Conservation (phyloP, 2,797 vertebrate species). For the Leontocebus nigricollis region DNA sequence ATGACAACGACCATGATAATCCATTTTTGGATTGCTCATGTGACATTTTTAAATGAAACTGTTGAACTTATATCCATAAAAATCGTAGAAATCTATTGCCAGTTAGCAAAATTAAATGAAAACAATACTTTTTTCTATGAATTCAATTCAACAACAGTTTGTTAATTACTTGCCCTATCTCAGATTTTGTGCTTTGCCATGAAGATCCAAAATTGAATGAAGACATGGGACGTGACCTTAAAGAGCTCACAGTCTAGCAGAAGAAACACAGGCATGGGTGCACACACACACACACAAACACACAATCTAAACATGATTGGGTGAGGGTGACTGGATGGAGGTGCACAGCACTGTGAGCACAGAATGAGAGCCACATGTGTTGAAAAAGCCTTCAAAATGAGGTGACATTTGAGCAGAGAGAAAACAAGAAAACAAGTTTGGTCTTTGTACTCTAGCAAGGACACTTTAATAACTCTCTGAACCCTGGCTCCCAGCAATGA, state of each 20-base stretch:
- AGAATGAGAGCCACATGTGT: neutral
- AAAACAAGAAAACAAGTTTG: neutral
- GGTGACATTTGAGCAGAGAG: neutral
- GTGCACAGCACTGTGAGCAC: accelerated
- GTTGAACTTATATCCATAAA: neutral
- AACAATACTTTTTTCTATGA: neutral
- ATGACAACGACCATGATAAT: too few species aligned
- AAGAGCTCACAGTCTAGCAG: neutral
- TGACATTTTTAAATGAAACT: neutral
- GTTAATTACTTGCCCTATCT: neutral
- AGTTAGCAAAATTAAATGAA: neutral
- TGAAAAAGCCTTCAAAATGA: neutral
- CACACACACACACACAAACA: neutral
- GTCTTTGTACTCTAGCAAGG: accelerated
- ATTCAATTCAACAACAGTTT: neutral
- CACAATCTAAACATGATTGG: neutral
- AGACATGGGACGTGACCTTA: too few species aligned
- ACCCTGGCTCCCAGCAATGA: too few species aligned
- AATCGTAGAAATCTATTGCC: neutral
- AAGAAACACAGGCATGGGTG: neutral
- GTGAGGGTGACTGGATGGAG: neutral
- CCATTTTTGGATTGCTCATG: accelerated
- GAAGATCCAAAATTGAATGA: neutral
- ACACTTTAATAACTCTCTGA: too few species aligned
- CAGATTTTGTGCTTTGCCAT: neutral